These are phyloP conservation scores for Drosophila seguyi DNA, from an alignment of 1,140 invertebrate genomes.

Conservation along the genomic window DNA sequence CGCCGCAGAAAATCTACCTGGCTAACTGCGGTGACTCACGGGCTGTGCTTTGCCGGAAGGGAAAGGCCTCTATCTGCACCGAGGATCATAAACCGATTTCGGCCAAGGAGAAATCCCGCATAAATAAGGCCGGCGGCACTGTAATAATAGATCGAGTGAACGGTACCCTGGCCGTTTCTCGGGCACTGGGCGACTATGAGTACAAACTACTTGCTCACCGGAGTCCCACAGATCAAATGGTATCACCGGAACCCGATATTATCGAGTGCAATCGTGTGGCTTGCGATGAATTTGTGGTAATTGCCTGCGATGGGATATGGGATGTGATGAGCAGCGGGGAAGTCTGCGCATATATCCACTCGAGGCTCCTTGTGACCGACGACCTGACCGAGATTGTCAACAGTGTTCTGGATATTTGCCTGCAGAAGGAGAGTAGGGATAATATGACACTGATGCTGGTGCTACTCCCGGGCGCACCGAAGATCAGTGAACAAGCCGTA, in stretches of 20 bases:
- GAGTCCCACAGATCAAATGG: slow-evolving; percentile 3
- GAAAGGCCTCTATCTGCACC: not conserved
- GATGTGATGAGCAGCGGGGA: slow-evolving; percentile 27
- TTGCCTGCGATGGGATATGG: slow-evolving; percentile 41
- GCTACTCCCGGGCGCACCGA: slow-evolving; percentile 19
- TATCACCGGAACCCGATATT: slow-evolving; percentile 32
- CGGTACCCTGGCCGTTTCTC: slow-evolving; percentile 26
- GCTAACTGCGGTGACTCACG: slow-evolving; percentile 35
- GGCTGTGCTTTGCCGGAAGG: slow-evolving; percentile 6
- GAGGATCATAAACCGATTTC: slow-evolving; percentile 19
- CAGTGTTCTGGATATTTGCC: slow-evolving; percentile 25
- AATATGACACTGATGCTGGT: slow-evolving; percentile 30
- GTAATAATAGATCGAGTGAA: slow-evolving; percentile 30
- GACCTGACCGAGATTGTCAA: slow-evolving; percentile 22
- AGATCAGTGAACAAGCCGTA: slow-evolving; percentile 6
- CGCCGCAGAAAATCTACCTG: slow-evolving; percentile 20
- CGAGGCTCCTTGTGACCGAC: slow-evolving; percentile 10
- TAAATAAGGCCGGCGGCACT: slow-evolving; percentile 15
- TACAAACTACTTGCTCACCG: not conserved
- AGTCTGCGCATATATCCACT: slow-evolving; percentile 14
- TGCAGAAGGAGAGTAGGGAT: slow-evolving; percentile 30
- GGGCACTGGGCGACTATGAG: slow-evolving; percentile 26
- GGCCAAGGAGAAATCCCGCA: slow-evolving; percentile 5
- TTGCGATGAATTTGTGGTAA: slow-evolving; percentile 17
- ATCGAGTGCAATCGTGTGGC: not conserved